Evolutionary conservation across 2,888 invertebrate species (phyloP).

Genomic region (Congeria kusceri): DNA sequence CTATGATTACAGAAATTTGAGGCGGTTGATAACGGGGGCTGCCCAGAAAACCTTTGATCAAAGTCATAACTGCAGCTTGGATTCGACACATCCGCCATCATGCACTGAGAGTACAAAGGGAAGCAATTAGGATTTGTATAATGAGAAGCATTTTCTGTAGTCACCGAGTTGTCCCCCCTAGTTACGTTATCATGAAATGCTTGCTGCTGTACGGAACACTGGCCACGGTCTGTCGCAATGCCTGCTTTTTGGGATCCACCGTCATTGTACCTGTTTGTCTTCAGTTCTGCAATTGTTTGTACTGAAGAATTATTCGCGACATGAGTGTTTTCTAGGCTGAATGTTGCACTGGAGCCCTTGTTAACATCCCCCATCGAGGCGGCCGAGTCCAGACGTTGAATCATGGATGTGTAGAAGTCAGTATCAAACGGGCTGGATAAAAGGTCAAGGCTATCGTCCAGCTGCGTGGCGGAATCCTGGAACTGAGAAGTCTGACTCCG

Average conservation of each 20-base stretch:
- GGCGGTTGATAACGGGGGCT: constrained; percentile 34
- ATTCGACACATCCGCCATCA: constrained; percentile 33
- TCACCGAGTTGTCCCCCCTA: constrained; percentile 42
- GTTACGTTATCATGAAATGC: constrained; percentile 45
- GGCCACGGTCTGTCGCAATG: constrained; percentile 39
- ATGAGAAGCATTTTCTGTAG: constrained; percentile 33
- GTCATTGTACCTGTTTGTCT: constrained; percentile 20
- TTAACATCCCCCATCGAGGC: constrained; percentile 11
- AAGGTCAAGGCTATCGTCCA: constrained; percentile 54
- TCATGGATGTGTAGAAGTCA: constrained; percentile 58
- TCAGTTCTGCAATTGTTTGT: constrained; percentile 69
- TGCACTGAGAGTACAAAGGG: constrained; percentile 42
- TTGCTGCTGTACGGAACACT: constrained; percentile 43
- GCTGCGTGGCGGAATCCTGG: constrained; percentile 27
- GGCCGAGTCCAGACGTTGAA: constrained; percentile 56
- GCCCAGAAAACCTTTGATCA: constrained; percentile 47
- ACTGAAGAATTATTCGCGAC: background rate
- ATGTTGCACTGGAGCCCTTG: constrained; percentile 31
- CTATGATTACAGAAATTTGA: constrained; percentile 76
- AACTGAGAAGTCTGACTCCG: background rate
- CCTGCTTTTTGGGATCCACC: constrained; percentile 35
- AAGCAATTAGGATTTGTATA: constrained; percentile 44
- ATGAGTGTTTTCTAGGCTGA: background rate
- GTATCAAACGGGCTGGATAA: constrained; percentile 54
- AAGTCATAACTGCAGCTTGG: constrained; percentile 46